Conservation (phyloP, 2,888 invertebrate species). For the Cartodere bifasciata region DNA sequence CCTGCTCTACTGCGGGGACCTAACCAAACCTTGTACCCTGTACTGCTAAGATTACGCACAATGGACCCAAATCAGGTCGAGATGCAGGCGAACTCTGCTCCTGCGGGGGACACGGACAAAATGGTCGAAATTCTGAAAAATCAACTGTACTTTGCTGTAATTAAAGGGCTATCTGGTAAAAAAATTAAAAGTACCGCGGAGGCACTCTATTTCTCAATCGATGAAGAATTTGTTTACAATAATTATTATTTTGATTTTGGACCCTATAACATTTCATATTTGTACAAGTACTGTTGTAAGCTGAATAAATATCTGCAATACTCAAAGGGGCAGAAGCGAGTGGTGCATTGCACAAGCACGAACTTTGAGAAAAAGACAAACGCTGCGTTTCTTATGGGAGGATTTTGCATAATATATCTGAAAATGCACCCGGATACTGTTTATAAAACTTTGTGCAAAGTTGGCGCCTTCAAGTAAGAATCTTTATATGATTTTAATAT, state of each 20-base stretch:
- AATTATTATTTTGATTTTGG: constrained; percentile 86
- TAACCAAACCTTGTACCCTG: constrained; percentile 17
- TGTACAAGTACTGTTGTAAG: constrained; percentile 71
- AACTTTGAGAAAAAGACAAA: constrained; percentile 70
- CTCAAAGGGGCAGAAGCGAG: constrained; percentile 52
- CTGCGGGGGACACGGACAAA: constrained; percentile 24
- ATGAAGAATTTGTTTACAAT: constrained; percentile 66
- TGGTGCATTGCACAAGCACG: constrained; percentile 69
- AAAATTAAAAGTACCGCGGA: constrained; percentile 51
- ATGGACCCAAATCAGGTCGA: constrained; percentile 11
- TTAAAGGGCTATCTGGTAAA: constrained; percentile 48
- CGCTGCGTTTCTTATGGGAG: constrained; percentile 75
- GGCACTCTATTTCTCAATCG: constrained; percentile 65
- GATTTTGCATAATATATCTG: constrained; percentile 63
- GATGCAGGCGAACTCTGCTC: constrained; percentile 7
- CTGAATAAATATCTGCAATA: constrained; percentile 60
- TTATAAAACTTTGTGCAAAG: constrained; percentile 45
- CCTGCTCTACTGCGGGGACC: constrained; percentile 20
- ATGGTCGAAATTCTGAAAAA: constrained; percentile 29
- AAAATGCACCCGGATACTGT: constrained; percentile 59
- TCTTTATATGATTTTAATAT: too few species aligned
- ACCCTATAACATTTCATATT: constrained; percentile 73
- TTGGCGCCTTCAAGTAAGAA: constrained; percentile 36
- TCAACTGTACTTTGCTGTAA: constrained; percentile 62
- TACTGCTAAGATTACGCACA: constrained; percentile 16